These are phyloP conservation scores for Rhynchopsitta pachyrhyncha DNA, from an alignment of 2,113 vertebrate species.

Conservation along the genomic window DNA sequence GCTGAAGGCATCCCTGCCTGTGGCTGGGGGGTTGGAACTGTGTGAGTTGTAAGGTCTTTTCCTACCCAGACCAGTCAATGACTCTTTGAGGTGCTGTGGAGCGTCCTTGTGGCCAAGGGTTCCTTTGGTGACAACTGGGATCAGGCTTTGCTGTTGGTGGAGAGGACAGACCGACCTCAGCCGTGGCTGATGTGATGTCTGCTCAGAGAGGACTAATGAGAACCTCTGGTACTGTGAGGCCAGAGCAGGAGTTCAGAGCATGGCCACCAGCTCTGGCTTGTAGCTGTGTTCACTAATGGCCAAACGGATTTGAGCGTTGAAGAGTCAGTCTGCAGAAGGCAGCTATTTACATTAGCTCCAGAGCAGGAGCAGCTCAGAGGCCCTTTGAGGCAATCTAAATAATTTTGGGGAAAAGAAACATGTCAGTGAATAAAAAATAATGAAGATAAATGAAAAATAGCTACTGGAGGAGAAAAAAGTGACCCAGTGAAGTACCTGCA, in stretches of 20 bases:
- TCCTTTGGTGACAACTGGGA: background rate
- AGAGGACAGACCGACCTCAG: fast-evolving
- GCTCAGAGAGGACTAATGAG: background rate
- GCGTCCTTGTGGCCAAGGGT: fast-evolving
- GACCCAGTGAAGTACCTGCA: background rate
- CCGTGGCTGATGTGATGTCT: fast-evolving
- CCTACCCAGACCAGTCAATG: background rate
- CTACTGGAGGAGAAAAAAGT: background rate
- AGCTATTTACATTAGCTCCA: background rate
- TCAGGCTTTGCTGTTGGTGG: background rate
- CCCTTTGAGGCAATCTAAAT: background rate
- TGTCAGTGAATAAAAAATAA: background rate
- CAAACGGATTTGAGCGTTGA: fast-evolving
- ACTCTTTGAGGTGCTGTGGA: background rate
- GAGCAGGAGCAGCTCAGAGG: background rate
- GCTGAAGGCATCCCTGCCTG: background rate
- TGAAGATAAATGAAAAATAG: background rate
- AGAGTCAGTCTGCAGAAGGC: background rate
- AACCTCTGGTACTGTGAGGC: fast-evolving
- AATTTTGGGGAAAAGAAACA: background rate
- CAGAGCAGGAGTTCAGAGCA: background rate
- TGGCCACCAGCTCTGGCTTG: no score
- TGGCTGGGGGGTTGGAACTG: background rate
- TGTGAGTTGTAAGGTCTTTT: background rate
- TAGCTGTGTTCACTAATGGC: background rate